A percentile compares a stretch with the other conserved stretches of the same genome.
phyloP scores from a whole-genome alignment of 1,140 invertebrate genomes.

The Campodea augens region DNA sequence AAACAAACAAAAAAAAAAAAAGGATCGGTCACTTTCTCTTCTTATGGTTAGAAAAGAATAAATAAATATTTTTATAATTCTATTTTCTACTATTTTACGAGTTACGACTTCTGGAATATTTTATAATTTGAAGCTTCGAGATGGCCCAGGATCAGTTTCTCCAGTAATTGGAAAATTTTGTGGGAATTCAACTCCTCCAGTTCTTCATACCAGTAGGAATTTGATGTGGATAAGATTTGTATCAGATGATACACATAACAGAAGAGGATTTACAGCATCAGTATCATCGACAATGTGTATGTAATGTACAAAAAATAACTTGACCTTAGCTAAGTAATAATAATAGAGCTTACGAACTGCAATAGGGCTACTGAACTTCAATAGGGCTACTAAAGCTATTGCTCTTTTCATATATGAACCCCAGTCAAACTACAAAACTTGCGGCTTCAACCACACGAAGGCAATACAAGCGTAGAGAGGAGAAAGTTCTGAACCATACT shows the following conservation, averaged over 20 bases:
- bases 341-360: not conserved
- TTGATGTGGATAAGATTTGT: slow-evolving; percentile 38
- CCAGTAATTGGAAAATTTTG: slow-evolving; percentile 43
- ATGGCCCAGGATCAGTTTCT: slow-evolving; percentile 39
- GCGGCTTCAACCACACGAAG: no score
- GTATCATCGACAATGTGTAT: slow-evolving; percentile 30
- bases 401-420: no score
- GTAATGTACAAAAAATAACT: slow-evolving; percentile 10
- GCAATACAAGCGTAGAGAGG: no score
- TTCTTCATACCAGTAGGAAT: slow-evolving; percentile 32
- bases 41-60: not conserved
- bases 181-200: slow-evolving; percentile 33
- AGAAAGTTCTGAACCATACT: no score
- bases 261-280: slow-evolving; percentile 35
- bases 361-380: no score
- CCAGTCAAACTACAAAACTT: no score
- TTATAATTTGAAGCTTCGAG: slow-evolving; percentile 27
- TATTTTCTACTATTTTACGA: no score
- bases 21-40: no score
- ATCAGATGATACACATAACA: slow-evolving; percentile 31
- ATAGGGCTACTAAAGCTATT: no score
- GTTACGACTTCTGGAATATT: slow-evolving; percentile 5
- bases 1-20: no score
- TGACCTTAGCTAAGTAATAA: no score
- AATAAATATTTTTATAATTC: not conserved